A percentile compares a stretch with the other conserved stretches of the same genome.
Evolutionary conservation across 1,140 invertebrate genomes (phyloP).

Genomic region (Agrypnia vestita): DNA sequence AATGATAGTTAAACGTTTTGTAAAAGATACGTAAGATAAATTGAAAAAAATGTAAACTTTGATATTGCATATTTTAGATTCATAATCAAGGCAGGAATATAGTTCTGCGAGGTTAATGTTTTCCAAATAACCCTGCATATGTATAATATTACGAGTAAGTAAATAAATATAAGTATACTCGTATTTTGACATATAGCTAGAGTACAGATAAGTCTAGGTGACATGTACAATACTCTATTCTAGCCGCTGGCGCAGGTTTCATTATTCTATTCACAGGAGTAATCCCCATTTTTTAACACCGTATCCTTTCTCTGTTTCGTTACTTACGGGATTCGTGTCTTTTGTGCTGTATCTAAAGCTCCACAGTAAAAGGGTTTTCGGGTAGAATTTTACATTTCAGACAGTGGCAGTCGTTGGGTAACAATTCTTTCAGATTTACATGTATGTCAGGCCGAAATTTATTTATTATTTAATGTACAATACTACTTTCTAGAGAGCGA

Average conservation of each 20-base stretch:
- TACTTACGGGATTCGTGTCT: slow-evolving; percentile 21
- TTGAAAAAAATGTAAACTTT: no score
- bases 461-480: slow-evolving; percentile 7
- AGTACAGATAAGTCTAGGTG: not conserved
- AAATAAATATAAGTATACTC: no score
- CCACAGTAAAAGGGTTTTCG: slow-evolving; percentile 23
- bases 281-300: slow-evolving; percentile 38
- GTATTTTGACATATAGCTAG: not conserved
- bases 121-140: no score
- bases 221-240: not conserved
- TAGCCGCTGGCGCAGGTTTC: slow-evolving; percentile 2
- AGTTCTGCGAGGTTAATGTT: no score
- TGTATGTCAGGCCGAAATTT: not conserved
- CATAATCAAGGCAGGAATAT: no score
- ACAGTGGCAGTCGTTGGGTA: not conserved
- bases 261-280: slow-evolving; percentile 39
- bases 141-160: no score
- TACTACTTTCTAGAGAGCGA: no score
- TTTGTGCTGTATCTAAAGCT: slow-evolving; percentile 29
- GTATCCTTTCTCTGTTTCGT: slow-evolving; percentile 28
- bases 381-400: slow-evolving; percentile 33
- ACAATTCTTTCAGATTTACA: slow-evolving; percentile 30
- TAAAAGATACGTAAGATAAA: no score
- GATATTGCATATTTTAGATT: no score
- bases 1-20: no score